phyloP scores from a whole-genome alignment of 2,888 invertebrate species.

The Epiblema foenella region DNA sequence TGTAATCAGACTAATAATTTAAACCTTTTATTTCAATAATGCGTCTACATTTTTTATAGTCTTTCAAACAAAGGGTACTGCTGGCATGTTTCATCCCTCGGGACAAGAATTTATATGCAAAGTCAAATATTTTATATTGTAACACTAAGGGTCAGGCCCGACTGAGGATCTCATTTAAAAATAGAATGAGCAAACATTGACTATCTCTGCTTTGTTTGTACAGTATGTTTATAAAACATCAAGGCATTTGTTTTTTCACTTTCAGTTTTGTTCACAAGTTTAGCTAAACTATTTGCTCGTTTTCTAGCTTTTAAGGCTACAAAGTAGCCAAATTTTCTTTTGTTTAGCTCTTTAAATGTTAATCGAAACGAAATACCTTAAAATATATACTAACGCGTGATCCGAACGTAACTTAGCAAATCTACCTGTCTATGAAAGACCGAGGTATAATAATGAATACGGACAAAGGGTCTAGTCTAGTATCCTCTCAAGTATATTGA shows the following conservation, averaged over 20 bases:
- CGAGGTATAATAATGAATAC: no score
- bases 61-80: slow-evolving; percentile 17
- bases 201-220: slow-evolving; percentile 14
- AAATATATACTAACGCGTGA: no score
- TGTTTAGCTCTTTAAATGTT: no score
- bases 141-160: slow-evolving; percentile 4
- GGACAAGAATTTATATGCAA: slow-evolving; percentile 39
- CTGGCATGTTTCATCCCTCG: slow-evolving; percentile 1
- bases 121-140: slow-evolving; percentile 31
- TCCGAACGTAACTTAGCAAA: no score
- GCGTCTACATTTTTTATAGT: slow-evolving; percentile 11
- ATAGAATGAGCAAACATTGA: slow-evolving; percentile 20
- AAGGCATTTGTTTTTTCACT: neutral
- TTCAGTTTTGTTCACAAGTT: no score
- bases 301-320: no score
- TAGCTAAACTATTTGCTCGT: no score
- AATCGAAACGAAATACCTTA: no score
- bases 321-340: no score
- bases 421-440: no score
- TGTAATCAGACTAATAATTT: slow-evolving; percentile 9
- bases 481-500: no score
- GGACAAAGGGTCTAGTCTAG: no score
- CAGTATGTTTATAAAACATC: neutral
- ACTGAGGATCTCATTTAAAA: slow-evolving; percentile 10
- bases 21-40: slow-evolving; percentile 18